Evolutionary conservation across 2,888 invertebrate genomes (phyloP), one percentile per base, ranked within the genome.

Genomic region (Cerastis rubricosa): DNA sequence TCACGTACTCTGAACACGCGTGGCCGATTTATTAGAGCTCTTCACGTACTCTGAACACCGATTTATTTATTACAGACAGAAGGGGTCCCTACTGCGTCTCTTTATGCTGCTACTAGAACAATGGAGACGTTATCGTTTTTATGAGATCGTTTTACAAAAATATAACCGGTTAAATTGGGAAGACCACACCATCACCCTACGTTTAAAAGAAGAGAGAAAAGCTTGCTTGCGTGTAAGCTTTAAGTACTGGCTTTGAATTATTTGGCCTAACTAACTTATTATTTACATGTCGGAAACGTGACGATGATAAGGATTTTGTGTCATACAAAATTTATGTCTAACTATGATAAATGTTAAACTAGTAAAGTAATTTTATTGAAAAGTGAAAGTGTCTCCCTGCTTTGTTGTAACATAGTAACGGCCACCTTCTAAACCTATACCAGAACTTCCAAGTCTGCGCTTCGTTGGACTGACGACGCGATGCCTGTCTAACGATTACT

Each of bases 1-100:
- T 35, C 79, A 65, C 47, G 79, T 78, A 71, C n/a, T 49, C 19
- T 22, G 17, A 49, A 54, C 14, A 19, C 14, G 25, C 22, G 51
- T 29, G 25, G 9, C 5, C 11, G 19, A 22, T 54, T 45, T n/a
- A 43, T 8, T n/a, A 25, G 72, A 22, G 45, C 17, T 40, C 35
- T 59, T 35, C 79, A 65, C 47, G 79, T 78, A 71, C n/a, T 49
- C 19, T 22, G 17, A 49, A 54, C 14, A 19, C 14, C 11, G 19
- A 22, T 54, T 45, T n/a, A 43, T 14, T 40, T 29, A 43, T 35
- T 47, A 68, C 35, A 54, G 17, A n/a, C 5, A 8, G 17, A n/a
- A 12, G 29, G 51, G 14, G 7, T n/a, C 40, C 0, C 22, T 9
- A 0, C n/a, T 40, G 1, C 22, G 49, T 14, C 25, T 7, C 35